These are phyloP conservation scores for Lemur catta DNA, from an alignment of 2,797 vertebrate species.

Conservation along the genomic window DNA sequence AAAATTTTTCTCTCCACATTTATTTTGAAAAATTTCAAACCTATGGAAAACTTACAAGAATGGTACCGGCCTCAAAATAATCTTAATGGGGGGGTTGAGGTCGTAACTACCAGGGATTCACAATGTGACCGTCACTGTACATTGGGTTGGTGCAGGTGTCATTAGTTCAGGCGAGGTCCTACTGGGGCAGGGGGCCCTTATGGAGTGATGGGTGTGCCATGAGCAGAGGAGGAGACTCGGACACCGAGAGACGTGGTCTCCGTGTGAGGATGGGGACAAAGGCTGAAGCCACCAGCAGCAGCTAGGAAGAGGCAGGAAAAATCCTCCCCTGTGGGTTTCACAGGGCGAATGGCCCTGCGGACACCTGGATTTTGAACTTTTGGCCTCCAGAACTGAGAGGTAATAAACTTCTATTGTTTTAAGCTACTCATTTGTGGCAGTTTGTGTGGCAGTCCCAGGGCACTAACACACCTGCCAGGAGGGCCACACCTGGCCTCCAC, in stretches of 20 bases:
- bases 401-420: background rate
- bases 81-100: background rate
- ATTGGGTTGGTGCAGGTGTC: too few relatives aligned
- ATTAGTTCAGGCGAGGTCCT: background rate
- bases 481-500: background rate
- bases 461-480: background rate
- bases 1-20: too few relatives aligned
- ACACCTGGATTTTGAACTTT: background rate
- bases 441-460: background rate
- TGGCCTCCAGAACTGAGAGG: background rate
- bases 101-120: background rate
- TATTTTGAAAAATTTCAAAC: too few relatives aligned
- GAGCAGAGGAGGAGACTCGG: background rate
- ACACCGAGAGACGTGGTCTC: background rate
- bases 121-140: background rate
- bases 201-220: background rate
- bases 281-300: background rate
- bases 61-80: background rate
- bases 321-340: background rate
- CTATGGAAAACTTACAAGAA: background rate
- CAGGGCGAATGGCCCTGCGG: accelerated
- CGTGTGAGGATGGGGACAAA: too few relatives aligned
- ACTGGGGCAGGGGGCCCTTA: background rate
- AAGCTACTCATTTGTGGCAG: background rate
- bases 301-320: background rate